A percentile compares a stretch with the other conserved stretches of the same genome.
Evolutionary conservation across 2,888 invertebrate species (phyloP).

Genomic region (Hecatera dysodea): DNA sequence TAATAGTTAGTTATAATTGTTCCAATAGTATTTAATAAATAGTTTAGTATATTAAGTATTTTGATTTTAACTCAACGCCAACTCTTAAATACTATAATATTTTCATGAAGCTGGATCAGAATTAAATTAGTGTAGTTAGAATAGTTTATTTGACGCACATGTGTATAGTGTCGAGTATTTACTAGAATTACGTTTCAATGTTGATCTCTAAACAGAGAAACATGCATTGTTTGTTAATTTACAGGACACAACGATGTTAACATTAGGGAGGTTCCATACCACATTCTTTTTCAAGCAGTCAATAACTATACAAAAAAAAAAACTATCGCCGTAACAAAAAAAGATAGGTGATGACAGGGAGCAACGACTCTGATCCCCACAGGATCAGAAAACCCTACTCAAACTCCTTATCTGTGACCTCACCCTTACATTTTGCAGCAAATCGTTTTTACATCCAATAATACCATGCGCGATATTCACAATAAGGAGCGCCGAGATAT

Average conservation of each 20-base stretch:
- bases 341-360: neutral
- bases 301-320: neutral
- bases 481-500: conserved; percentile 42
- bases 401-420: conserved; percentile 11
- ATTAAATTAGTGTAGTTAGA: neutral
- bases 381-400: conserved; percentile 5
- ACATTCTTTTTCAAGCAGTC: too few relatives aligned
- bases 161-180: neutral
- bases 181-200: neutral
- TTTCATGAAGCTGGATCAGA: neutral
- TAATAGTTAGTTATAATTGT: too few relatives aligned
- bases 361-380: neutral
- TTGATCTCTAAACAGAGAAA: neutral
- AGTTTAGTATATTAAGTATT: too few relatives aligned
- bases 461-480: conserved; percentile 53
- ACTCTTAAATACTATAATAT: too few relatives aligned
- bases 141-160: neutral
- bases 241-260: too few relatives aligned
- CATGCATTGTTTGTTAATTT: neutral
- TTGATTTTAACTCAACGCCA: too few relatives aligned
- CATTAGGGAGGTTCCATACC: too few relatives aligned
- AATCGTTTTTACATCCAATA: conserved; percentile 57
- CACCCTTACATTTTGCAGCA: conserved; percentile 33
- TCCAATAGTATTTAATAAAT: too few relatives aligned
- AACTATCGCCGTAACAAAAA: neutral